A percentile compares a stretch with the other conserved stretches of the same genome.
Evolutionary conservation across 30 jellyfish, hydroid and myxozoan genomes (phyloP).

Genomic region (Hydra vulgaris): DNA sequence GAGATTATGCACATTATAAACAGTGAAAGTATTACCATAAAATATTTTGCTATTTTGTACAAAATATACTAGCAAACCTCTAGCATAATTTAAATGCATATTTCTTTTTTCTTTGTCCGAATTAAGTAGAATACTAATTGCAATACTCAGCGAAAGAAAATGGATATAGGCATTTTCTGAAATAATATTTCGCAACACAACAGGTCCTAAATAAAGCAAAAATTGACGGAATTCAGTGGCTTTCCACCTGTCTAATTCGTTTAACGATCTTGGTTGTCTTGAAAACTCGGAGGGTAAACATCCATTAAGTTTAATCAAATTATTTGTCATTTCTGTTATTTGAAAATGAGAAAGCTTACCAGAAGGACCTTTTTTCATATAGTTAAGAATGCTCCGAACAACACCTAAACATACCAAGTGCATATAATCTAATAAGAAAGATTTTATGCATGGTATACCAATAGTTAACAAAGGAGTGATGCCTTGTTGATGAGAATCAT

Average conservation of each 20-base stretch:
- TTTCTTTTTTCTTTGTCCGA: neutral
- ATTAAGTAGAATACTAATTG: conserved; percentile 15
- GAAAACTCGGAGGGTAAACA: conserved; percentile 31
- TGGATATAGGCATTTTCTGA: conserved; percentile 18
- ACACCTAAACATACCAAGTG: conserved; percentile 32
- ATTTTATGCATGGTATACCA: conserved; percentile 13
- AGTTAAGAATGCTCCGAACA: conserved; percentile 9
- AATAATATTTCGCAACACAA: conserved; percentile 29
- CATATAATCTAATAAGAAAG: conserved; percentile 16
- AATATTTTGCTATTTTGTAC: neutral
- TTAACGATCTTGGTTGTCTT: conserved; percentile 38
- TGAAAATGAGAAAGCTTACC: conserved; percentile 27
- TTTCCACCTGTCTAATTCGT: conserved; percentile 40
- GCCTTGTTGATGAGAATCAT: conserved; percentile 12
- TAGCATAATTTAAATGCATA: neutral
- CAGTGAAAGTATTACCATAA: conserved; percentile 32
- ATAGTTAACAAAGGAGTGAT: conserved; percentile 9
- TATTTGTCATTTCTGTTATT: conserved; percentile 16
- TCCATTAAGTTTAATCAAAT: conserved; percentile 11
- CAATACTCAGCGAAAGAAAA: conserved; percentile 25
- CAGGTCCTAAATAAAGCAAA: conserved; percentile 40
- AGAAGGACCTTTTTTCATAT: conserved; percentile 11
- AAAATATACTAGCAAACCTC: neutral
- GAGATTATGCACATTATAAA: conserved; percentile 42
- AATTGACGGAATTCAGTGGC: conserved; percentile 52